Evolutionary conservation across 2,797 vertebrate genomes (phyloP).

Genomic region (Hydrophis major): DNA sequence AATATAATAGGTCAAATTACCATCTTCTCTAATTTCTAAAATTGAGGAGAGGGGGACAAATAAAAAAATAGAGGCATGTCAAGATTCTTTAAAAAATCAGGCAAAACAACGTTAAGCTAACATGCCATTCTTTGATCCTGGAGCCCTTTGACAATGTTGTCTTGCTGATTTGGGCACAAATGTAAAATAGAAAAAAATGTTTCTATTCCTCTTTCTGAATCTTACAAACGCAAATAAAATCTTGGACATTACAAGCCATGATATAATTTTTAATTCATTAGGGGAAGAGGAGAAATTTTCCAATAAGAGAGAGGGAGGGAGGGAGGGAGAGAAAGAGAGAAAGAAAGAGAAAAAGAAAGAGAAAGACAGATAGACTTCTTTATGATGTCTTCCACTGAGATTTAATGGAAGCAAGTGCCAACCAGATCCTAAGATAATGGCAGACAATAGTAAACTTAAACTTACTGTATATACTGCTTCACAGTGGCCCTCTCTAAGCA

Average conservation of each 20-base stretch:
- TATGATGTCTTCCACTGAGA: neutral
- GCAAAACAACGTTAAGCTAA: neutral
- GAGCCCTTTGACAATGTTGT: neutral
- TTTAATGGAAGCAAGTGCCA: neutral
- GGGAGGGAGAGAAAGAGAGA: too few relatives aligned
- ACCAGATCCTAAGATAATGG: neutral
- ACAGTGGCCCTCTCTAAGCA: too few relatives aligned
- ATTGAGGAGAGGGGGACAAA: neutral
- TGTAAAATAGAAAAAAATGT: neutral
- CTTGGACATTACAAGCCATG: neutral
- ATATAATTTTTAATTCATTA: neutral
- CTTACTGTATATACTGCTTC: too few relatives aligned
- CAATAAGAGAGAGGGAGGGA: neutral
- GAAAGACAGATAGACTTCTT: neutral
- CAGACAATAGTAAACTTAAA: neutral
- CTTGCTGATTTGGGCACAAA: neutral
- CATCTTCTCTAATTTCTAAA: neutral
- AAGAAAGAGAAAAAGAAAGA: too few relatives aligned
- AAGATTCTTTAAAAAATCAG: neutral
- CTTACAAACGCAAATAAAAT: neutral
- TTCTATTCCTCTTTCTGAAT: neutral
- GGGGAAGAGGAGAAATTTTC: neutral
- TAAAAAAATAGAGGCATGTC: neutral
- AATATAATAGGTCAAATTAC: neutral
- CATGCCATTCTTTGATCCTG: neutral